A percentile compares a stretch with the other conserved stretches of the same genome.
phyloP scores from a whole-genome alignment of 2,888 invertebrate genomes.

The Carterocephalus palaemon region DNA sequence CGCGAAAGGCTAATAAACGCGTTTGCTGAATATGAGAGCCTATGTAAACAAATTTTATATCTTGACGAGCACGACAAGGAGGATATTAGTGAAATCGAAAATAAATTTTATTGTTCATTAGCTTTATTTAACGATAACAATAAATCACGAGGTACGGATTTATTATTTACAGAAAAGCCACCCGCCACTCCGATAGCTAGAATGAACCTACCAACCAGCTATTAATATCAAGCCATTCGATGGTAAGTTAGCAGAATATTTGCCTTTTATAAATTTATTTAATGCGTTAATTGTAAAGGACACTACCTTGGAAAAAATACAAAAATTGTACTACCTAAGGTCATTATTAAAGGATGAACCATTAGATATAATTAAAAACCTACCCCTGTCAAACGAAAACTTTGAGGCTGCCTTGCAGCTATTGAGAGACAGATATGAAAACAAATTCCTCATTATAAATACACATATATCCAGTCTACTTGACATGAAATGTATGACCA shows the following conservation, averaged over 20 bases:
- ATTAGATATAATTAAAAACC: conserved; percentile 28
- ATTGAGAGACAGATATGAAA: conserved; percentile 23
- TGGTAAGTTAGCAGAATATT: conserved; percentile 27
- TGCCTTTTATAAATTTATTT: conserved; percentile 25
- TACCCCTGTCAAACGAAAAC: conserved; percentile 24
- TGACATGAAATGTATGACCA: conserved; percentile 17
- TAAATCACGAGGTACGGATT: not conserved
- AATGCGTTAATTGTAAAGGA: conserved; percentile 19
- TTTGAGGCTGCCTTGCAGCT: conserved; percentile 18
- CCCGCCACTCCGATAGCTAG: not conserved
- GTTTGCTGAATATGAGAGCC: not conserved
- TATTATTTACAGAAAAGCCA: not conserved
- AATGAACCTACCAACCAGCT: conserved; percentile 4
- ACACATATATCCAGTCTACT: conserved; percentile 18
- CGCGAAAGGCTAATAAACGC: not conserved
- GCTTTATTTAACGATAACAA: too few species aligned
- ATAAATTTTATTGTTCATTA: not conserved
- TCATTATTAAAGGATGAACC: conserved; percentile 22
- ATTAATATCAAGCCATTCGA: conserved; percentile 19
- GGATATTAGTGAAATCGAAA: not conserved
- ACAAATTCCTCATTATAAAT: conserved; percentile 18
- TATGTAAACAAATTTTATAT: not conserved
- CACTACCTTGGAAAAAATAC: conserved; percentile 12
- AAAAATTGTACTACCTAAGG: conserved; percentile 25
- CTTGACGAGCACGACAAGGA: not conserved